Evolutionary conservation across 2,888 invertebrate species (phyloP).

Genomic region (Temnothorax rugatulus): DNA sequence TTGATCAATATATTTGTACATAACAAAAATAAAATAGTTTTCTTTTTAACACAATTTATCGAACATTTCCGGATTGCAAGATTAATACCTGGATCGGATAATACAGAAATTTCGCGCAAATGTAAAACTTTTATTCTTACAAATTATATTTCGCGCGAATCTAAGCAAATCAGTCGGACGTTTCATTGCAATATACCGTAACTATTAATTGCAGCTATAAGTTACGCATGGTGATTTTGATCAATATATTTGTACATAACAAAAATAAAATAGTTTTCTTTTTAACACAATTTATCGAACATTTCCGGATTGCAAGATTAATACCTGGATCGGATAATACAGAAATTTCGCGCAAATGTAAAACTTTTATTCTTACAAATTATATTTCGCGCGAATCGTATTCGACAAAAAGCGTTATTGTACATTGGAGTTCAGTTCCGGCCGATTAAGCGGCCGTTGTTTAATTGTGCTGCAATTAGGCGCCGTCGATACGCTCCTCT

Average conservation of each 20-base stretch:
- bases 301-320: neutral
- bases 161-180: conserved; percentile 17
- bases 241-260: neutral
- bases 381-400: neutral
- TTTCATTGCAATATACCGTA: neutral
- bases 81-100: neutral
- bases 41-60: neutral
- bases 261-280: neutral
- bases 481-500: neutral
- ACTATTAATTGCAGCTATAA: neutral
- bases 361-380: conserved; percentile 3
- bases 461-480: conserved; percentile 29
- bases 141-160: neutral
- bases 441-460: neutral
- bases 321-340: neutral
- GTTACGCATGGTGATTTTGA: neutral
- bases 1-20: neutral
- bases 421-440: neutral
- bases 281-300: neutral
- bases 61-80: neutral
- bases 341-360: neutral
- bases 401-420: neutral
- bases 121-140: neutral
- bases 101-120: neutral
- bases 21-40: neutral